phyloP scores from a whole-genome alignment of 2,113 vertebrate species.

The Rhinogobius similis region DNA sequence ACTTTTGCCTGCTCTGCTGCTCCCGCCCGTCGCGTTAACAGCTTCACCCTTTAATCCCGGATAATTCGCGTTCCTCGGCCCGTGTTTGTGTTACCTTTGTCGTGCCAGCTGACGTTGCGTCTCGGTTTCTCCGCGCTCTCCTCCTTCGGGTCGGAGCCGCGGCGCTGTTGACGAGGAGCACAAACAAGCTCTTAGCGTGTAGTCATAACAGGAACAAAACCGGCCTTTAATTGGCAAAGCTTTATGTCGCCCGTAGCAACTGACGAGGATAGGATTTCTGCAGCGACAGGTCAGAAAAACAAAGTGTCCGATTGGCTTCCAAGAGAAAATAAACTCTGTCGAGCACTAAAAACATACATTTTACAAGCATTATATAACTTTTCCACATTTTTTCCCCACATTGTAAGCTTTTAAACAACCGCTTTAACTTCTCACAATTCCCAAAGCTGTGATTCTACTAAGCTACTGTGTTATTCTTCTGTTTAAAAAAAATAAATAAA shows the following conservation, averaged over 20 bases:
- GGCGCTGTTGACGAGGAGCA: conserved; percentile 60
- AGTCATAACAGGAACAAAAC: conserved; percentile 21
- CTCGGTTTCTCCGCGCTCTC: conserved; percentile 80
- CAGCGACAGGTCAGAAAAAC: background rate
- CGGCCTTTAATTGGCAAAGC: background rate
- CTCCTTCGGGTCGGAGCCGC: conserved; percentile 80
- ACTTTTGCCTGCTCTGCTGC: background rate
- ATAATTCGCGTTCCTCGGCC: background rate
- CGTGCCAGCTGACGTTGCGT: conserved; percentile 86
- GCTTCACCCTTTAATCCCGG: background rate
- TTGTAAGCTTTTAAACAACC: too few species aligned
- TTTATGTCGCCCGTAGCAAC: background rate
- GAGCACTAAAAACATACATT: background rate
- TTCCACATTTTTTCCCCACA: too few species aligned
- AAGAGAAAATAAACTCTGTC: background rate
- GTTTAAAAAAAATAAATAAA: too few species aligned
- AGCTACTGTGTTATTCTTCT: too few species aligned
- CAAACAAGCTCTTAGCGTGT: background rate
- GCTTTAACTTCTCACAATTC: too few species aligned
- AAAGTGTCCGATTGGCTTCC: background rate
- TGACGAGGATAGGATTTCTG: background rate
- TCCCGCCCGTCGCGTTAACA: background rate
- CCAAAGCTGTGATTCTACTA: too few species aligned
- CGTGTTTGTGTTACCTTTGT: conserved; percentile 77
- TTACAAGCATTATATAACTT: too few species aligned